Evolutionary conservation across 2,113 vertebrate species (phyloP).

Genomic region (Zosterops japonicus): DNA sequence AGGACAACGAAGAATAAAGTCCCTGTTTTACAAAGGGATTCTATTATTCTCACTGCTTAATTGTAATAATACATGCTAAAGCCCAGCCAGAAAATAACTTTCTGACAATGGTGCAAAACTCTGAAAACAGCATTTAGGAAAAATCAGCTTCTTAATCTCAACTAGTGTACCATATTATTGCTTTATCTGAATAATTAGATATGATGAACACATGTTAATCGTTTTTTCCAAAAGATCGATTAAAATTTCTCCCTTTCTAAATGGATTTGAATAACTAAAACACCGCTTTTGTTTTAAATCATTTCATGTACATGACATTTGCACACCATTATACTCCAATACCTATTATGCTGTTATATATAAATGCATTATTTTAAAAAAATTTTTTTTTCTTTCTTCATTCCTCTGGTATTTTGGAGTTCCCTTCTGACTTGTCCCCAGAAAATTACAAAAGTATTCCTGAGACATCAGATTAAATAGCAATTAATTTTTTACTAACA

Average conservation of each 20-base stretch:
- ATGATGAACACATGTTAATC: neutral
- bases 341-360: neutral
- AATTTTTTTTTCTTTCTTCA: neutral
- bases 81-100: neutral
- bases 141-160: neutral
- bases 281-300: neutral
- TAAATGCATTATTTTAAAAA: neutral
- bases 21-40: neutral
- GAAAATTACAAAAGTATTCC: neutral
- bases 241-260: neutral
- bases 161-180: neutral
- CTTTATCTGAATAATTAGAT: neutral
- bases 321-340: neutral
- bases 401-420: neutral
- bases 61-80: neutral
- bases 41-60: constrained; percentile 6
- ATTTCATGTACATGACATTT: neutral
- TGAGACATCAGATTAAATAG: neutral
- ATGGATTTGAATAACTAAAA: neutral
- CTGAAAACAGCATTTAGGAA: neutral
- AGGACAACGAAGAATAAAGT: neutral
- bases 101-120: neutral
- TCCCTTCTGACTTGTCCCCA: neutral
- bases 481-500: neutral
- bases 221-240: neutral